Evolutionary conservation across 92 coral and sea anemone species (phyloP).

Genomic region (Micromussa lordhowensis): DNA sequence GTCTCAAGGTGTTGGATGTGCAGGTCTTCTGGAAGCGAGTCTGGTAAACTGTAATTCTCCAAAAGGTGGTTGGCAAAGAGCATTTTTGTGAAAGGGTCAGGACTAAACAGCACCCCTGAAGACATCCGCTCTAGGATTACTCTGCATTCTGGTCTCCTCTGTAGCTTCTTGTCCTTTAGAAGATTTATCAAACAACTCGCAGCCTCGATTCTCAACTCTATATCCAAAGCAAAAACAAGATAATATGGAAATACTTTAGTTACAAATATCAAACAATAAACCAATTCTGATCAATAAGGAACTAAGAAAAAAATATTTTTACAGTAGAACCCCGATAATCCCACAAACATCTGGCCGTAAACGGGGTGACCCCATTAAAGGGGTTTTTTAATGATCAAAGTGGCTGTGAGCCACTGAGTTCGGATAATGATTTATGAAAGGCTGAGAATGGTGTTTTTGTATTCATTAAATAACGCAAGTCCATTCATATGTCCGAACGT

Average conservation of each 20-base stretch:
- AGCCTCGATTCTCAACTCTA: constrained; percentile 22
- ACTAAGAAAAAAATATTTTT: too few relatives aligned
- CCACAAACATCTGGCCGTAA: too few relatives aligned
- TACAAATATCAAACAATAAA: background rate
- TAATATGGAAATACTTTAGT: background rate
- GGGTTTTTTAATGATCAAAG: too few relatives aligned
- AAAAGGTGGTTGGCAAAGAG: background rate
- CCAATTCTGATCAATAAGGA: too few relatives aligned
- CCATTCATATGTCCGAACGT: too few relatives aligned
- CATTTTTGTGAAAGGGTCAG: constrained; percentile 14
- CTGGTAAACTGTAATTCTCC: background rate
- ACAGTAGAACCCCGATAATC: too few relatives aligned
- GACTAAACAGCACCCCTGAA: constrained; percentile 21
- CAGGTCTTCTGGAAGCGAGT: constrained; percentile 1
- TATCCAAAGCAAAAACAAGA: background rate
- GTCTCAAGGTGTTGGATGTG: constrained; percentile 8
- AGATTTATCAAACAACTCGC: constrained; percentile 17
- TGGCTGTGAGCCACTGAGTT: too few relatives aligned
- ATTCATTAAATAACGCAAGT: too few relatives aligned
- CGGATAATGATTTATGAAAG: too few relatives aligned
- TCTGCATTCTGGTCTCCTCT: constrained; percentile 32
- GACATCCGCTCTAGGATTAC: background rate
- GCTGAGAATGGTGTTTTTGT: too few relatives aligned
- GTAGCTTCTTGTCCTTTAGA: constrained; percentile 10
- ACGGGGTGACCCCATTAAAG: too few relatives aligned